A percentile compares a stretch with the other conserved stretches of the same genome.
phyloP scores from a whole-genome alignment of 2,113 vertebrate species.

The Herpailurus yagouaroundi region DNA sequence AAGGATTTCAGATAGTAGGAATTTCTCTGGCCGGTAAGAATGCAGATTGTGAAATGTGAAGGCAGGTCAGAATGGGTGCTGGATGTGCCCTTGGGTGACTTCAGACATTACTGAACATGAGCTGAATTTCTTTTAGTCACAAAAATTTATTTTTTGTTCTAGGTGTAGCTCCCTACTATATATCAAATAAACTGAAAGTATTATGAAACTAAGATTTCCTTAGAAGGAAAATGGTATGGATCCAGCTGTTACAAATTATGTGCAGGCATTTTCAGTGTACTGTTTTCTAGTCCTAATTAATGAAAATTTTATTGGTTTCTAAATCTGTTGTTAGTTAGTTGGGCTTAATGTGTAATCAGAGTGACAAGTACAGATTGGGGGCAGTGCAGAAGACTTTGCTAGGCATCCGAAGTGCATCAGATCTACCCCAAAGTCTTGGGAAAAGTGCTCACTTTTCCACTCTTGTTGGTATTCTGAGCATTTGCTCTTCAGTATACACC shows the following conservation, averaged over 20 bases:
- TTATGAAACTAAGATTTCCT: neutral
- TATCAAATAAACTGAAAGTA: neutral
- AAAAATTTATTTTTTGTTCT: neutral
- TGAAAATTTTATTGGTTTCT: neutral
- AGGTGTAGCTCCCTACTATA: neutral
- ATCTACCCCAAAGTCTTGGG: neutral
- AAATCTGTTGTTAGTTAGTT: constrained; percentile 32
- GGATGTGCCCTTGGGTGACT: neutral
- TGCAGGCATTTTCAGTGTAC: neutral
- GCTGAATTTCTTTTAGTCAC: neutral
- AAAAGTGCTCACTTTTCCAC: neutral
- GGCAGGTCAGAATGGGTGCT: neutral
- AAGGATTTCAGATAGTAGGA: neutral
- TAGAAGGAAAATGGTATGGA: neutral
- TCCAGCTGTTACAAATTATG: neutral
- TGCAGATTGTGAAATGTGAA: neutral
- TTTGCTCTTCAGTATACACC: neutral
- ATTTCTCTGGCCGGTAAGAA: neutral
- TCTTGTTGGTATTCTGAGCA: neutral
- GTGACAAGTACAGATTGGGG: neutral
- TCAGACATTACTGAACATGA: neutral
- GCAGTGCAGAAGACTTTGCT: fast-evolving
- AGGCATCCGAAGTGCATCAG: neutral
- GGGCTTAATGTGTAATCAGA: neutral
- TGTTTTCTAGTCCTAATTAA: constrained; percentile 7